A percentile compares a stretch with the other conserved stretches of the same genome.
These are phyloP conservation scores for Drosophila funebris DNA, from an alignment of 1,140 invertebrate species.

Conservation along the genomic window DNA sequence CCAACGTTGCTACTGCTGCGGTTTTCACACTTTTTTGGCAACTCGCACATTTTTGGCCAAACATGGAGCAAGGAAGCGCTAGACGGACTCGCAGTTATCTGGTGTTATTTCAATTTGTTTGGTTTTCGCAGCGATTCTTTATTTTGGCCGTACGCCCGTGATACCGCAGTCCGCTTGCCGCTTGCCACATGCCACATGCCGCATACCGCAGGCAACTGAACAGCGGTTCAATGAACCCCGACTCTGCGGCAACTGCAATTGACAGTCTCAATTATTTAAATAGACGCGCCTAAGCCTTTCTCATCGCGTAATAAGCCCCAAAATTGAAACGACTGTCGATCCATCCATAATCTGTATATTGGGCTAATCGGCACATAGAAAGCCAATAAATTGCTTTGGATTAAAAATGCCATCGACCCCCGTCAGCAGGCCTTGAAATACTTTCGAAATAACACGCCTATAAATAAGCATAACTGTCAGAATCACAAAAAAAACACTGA, in stretches of 20 bases:
- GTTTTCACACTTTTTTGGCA: constrained; percentile 75
- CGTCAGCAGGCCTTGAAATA: constrained; percentile 35
- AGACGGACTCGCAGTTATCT: constrained; percentile 43
- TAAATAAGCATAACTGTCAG: constrained; percentile 80
- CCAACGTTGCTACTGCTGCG: constrained; percentile 38
- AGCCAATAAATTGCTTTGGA: constrained; percentile 70
- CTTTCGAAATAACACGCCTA: constrained; percentile 46
- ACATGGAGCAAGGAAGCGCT: neutral
- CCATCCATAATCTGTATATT: constrained; percentile 69
- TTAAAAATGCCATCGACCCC: constrained; percentile 51
- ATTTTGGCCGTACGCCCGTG: constrained; percentile 51
- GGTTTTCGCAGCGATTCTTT: constrained; percentile 50
- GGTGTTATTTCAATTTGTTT: constrained; percentile 78
- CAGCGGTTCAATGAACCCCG: neutral
- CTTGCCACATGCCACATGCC: neutral
- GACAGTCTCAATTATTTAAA: constrained; percentile 47
- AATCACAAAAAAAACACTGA: constrained; percentile 48
- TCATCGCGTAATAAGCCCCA: constrained; percentile 38
- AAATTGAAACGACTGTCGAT: constrained; percentile 60
- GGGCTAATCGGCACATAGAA: constrained; percentile 73
- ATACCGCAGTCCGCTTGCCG: constrained; percentile 4
- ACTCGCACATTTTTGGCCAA: constrained; percentile 28
- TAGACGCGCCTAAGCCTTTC: constrained; percentile 47
- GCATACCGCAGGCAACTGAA: constrained; percentile 23
- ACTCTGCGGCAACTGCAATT: constrained; percentile 34